A percentile compares a stretch with the other conserved stretches of the same genome.
Evolutionary conservation across 2,797 vertebrate species (phyloP).

Genomic region (Amniataba percoides): DNA sequence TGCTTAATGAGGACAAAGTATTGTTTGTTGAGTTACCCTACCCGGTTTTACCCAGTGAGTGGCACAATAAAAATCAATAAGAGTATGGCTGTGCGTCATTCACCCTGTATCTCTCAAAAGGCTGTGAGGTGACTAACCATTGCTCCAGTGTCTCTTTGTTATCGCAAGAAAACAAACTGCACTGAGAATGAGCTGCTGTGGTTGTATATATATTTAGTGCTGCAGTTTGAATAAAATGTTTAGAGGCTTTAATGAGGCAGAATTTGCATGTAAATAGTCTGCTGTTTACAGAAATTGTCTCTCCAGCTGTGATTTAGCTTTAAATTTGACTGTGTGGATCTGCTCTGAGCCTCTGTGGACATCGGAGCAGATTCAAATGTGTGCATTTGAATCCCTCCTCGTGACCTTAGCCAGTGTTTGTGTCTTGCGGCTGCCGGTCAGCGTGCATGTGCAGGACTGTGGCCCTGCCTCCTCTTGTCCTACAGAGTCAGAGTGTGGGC

Average conservation of each 20-base stretch:
- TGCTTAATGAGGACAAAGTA: constrained; percentile 26
- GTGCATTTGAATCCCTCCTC: constrained; percentile 42
- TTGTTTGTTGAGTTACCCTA: constrained; percentile 11
- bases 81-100: constrained; percentile 21
- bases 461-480: constrained; percentile 59
- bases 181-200: background rate
- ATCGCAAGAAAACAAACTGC: constrained; percentile 9
- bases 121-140: constrained; percentile 19
- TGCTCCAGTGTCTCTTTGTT: constrained; percentile 17
- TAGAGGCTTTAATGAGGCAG: background rate
- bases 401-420: constrained; percentile 56
- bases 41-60: constrained; percentile 7
- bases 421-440: constrained; percentile 56
- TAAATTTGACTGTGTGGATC: constrained; percentile 17
- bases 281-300: constrained; percentile 10
- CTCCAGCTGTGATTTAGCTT: constrained; percentile 1
- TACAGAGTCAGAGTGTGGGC: constrained; percentile 45
- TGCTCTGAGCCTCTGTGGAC: constrained; percentile 25
- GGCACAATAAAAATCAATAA: constrained; percentile 34
- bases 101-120: constrained; percentile 24
- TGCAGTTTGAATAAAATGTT: background rate
- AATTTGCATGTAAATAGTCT: constrained; percentile 9
- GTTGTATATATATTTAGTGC: constrained; percentile 11
- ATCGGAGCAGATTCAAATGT: constrained; percentile 6
- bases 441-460: constrained; percentile 52